Evolutionary conservation across 2,797 vertebrate species (phyloP).

Genomic region (Enteromius viviparus): DNA sequence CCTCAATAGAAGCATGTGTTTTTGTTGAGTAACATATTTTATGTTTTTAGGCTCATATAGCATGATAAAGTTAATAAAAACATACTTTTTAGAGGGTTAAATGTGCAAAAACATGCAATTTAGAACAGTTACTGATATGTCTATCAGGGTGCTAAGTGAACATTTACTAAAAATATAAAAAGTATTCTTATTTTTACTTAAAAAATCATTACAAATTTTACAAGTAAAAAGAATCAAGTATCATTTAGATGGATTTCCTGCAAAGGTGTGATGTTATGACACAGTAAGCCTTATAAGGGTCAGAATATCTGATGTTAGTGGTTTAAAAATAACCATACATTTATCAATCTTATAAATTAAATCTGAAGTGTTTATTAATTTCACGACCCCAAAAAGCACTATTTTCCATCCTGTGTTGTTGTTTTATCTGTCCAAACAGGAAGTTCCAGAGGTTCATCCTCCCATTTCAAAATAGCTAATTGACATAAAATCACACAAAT

Average conservation of each 20-base stretch:
- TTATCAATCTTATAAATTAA: not conserved
- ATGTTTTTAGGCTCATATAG: not conserved
- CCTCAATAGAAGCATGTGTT: not conserved
- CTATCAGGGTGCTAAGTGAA: too few species aligned
- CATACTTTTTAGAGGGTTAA: too few species aligned
- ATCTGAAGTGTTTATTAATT: not conserved
- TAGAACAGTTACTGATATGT: too few species aligned
- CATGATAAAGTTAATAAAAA: not conserved
- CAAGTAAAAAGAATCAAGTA: not conserved
- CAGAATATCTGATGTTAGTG: not conserved
- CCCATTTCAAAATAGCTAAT: not conserved
- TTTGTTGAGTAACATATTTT: not conserved
- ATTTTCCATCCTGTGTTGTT: not conserved
- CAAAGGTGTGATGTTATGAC: too few species aligned
- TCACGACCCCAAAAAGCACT: not conserved
- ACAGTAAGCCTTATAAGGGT: not conserved
- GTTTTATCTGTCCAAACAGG: not conserved
- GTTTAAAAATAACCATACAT: not conserved
- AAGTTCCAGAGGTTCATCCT: not conserved
- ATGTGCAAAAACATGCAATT: too few species aligned
- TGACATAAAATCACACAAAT: not conserved
- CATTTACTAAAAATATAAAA: too few species aligned
- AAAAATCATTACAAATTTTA: not conserved
- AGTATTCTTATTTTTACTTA: not conserved
- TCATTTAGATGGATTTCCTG: not conserved